Evolutionary conservation across 2,888 invertebrate species (phyloP), one percentile per base, ranked within the genome.

Genomic region (Bellardia pandia): DNA sequence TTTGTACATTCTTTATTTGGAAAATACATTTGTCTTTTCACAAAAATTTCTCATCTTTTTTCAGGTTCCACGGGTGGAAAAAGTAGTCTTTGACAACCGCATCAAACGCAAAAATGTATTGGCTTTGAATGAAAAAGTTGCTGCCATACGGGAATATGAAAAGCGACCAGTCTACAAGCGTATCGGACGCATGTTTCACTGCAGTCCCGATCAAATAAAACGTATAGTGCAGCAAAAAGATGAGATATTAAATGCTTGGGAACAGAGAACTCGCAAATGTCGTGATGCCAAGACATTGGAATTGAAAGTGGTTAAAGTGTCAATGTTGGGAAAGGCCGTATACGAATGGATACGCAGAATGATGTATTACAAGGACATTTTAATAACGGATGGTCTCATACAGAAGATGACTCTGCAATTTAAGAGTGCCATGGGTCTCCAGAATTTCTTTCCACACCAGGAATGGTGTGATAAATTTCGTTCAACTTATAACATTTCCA

Each of bases 201-300:
- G 93, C 86, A 93, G 93, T 88, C 93, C 93, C 40, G 93, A 93
- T 90, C 93, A 93, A 88, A 93, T 93, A 62, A 93, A 93, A 51
- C 92, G 93, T 9, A 93, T 93, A 62, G 91, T 93, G 14, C 92
- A 91, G 76, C 93, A 93, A 45, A 91, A 91, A 68, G 90, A 92
- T 2, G 89, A 90, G 16, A 92, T 93, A 14, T 81, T 93, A 6
- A 89, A 89, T 3, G 93, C 93, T 9, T 93, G 93, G 93, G 92
- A 93, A 74, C 93, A 93, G 58, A 91, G 93, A 9, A 93, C 93
- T 0, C 89, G 91, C 0, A 91, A 93, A 23, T 90, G 91, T 13
- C 90, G 91, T 13, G 90, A 92, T 48, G 92, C 91, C 40, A 91
- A 91, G 8, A 90, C 91, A 0, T 90, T 91, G 69, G 92, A 92